A percentile compares a stretch with the other conserved stretches of the same genome.
phyloP scores from a whole-genome alignment of 2,113 vertebrate genomes.

The Apeltes quadracus region DNA sequence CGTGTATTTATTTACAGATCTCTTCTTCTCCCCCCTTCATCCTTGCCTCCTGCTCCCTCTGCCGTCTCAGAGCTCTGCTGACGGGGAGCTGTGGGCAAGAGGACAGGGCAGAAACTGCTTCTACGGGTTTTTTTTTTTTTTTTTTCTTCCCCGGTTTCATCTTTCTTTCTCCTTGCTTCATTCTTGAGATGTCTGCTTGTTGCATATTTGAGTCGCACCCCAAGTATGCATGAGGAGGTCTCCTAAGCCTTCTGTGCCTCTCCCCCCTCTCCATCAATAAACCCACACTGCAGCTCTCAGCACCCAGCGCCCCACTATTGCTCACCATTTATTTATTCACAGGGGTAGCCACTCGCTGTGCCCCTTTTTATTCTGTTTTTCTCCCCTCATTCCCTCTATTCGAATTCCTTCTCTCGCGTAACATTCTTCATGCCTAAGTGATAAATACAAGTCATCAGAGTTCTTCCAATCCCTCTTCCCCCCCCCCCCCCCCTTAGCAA shows the following conservation, averaged over 20 bases:
- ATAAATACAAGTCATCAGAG: conserved; percentile 51
- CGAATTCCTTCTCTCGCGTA: conserved; percentile 32
- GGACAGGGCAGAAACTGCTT: conserved; percentile 4
- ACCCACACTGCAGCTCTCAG: conserved; percentile 70
- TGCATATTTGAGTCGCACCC: conserved; percentile 54
- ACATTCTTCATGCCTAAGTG: conserved; percentile 56
- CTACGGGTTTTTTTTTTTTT: no score
- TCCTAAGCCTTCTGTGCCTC: conserved; percentile 53
- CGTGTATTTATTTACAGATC: conserved; percentile 72
- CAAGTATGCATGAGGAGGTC: conserved; percentile 49
- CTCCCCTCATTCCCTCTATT: conserved; percentile 35
- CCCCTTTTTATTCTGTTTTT: conserved; percentile 33
- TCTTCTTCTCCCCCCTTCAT: conserved; percentile 27
- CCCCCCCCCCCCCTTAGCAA: background rate
- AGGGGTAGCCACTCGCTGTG: conserved; percentile 53
- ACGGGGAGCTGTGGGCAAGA: conserved; percentile 26
- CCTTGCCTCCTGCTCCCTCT: conserved; percentile 47
- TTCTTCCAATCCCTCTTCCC: background rate
- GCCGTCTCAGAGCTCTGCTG: conserved; percentile 39
- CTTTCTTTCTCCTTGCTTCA: conserved; percentile 25
- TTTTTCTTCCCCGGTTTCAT: background rate
- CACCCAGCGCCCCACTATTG: conserved; percentile 66
- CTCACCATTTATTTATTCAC: conserved; percentile 77
- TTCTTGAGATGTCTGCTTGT: conserved; percentile 53
- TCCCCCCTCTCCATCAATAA: conserved; percentile 77